Conservation (phyloP, 1,140 invertebrate species). For the Drosophila burlai region DNA sequence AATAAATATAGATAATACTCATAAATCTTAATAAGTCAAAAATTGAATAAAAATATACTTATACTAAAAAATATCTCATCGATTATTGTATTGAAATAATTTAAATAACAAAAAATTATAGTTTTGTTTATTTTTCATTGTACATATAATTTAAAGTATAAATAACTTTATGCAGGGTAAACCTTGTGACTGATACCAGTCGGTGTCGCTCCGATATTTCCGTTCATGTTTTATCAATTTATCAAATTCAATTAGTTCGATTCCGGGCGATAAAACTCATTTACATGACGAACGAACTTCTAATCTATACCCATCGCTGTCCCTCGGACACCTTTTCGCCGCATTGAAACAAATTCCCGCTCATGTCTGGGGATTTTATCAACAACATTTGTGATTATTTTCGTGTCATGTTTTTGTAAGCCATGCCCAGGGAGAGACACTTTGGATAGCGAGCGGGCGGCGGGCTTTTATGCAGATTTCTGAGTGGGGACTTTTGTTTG, state of each 20-base stretch:
- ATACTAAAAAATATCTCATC: no score
- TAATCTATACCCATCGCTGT: constrained; percentile 30
- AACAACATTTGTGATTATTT: constrained; percentile 78
- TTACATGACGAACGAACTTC: constrained; percentile 64
- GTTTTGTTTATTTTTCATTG: no score
- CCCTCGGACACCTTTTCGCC: neutral
- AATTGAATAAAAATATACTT: no score
- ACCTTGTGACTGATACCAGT: neutral
- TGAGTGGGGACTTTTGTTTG: constrained; percentile 64
- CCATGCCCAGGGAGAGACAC: constrained; percentile 10
- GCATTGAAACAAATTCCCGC: constrained; percentile 38
- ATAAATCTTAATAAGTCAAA: no score
- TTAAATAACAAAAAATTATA: no score
- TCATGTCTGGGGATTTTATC: constrained; percentile 61
- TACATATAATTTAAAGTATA: neutral
- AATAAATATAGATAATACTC: no score
- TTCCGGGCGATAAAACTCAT: constrained; percentile 65
- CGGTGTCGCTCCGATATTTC: neutral
- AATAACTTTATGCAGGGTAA: constrained; percentile 15
- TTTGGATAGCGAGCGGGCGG: constrained; percentile 11
- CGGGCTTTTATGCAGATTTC: constrained; percentile 74
- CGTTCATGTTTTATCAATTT: constrained; percentile 43
- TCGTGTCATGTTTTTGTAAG: constrained; percentile 68
- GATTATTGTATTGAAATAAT: no score
- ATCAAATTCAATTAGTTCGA: constrained; percentile 74